These are phyloP conservation scores for Pseudococcus jackbeardsleyi DNA, from an alignment of 2,888 invertebrate genomes.

Conservation along the genomic window DNA sequence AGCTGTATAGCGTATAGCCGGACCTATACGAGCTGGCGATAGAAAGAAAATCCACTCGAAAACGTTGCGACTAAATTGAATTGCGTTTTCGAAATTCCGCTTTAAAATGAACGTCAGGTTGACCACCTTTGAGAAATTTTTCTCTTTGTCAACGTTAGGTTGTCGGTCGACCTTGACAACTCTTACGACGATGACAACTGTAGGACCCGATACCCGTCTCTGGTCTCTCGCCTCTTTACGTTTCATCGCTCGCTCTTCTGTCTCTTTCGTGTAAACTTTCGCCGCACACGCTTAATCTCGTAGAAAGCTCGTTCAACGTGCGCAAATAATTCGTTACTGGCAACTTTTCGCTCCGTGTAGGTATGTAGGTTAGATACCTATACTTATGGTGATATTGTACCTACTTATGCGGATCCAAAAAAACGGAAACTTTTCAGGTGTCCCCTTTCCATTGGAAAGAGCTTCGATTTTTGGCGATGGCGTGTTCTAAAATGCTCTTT, in stretches of 20 bases:
- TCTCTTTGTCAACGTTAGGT: conserved; percentile 4
- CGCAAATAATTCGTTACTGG: conserved; percentile 7
- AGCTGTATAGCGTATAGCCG: too few species aligned
- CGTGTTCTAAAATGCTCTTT: too few species aligned
- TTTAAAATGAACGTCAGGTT: conserved; percentile 26
- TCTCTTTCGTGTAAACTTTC: background rate
- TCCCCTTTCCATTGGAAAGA: too few species aligned
- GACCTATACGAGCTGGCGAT: background rate
- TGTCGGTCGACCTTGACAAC: background rate
- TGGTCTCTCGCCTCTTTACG: background rate
- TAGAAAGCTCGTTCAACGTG: conserved; percentile 10
- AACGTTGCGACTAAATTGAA: conserved; percentile 24
- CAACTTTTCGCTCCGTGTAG: background rate
- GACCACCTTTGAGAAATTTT: conserved; percentile 25
- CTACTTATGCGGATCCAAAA: too few species aligned
- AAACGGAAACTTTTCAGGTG: too few species aligned
- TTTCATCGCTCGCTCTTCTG: background rate
- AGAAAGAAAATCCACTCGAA: conserved; percentile 9
- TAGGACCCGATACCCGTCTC: background rate
- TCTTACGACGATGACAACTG: conserved; percentile 19
- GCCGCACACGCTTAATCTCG: background rate
- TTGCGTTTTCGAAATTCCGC: conserved; percentile 29
- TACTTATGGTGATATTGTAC: too few species aligned
- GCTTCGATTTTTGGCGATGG: too few species aligned
- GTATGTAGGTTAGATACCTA: too few species aligned